Conservation (phyloP, 1,140 invertebrate species). For the Plectrocnemia conspersa region DNA sequence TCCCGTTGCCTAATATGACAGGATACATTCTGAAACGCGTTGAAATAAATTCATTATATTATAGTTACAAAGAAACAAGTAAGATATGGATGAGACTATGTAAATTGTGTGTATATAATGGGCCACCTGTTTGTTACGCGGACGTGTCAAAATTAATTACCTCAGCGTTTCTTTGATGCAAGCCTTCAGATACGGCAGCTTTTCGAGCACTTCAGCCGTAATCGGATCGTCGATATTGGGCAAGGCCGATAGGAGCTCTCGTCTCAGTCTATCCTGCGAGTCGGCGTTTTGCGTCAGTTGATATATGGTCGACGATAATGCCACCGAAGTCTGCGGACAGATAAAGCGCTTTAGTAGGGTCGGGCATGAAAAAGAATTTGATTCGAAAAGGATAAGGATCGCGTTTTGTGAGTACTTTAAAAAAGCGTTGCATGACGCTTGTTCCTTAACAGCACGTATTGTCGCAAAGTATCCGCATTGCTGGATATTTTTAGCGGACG, state of each 20-base stretch:
- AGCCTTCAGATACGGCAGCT: constrained; percentile 75
- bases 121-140: too few relatives aligned
- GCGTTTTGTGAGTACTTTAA: neutral
- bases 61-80: too few relatives aligned
- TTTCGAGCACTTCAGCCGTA: constrained; percentile 61
- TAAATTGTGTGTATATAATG: too few relatives aligned
- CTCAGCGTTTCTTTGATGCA: constrained; percentile 86
- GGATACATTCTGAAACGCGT: constrained; percentile 75
- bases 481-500: constrained; percentile 20
- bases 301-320: constrained; percentile 73
- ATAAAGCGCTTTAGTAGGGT: neutral
- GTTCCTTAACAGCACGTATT: constrained; percentile 22
- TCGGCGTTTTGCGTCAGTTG: constrained; percentile 70
- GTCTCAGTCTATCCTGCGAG: constrained; percentile 65
- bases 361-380: neutral
- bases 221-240: constrained; percentile 52
- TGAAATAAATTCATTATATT: too few relatives aligned
- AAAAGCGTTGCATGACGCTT: constrained; percentile 2
- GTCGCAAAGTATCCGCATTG: constrained; percentile 30
- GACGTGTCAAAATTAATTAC: too few relatives aligned
- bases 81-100: too few relatives aligned
- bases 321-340: constrained; percentile 64
- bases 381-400: too few relatives aligned
- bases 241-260: constrained; percentile 64
- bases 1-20: constrained; percentile 80